These are phyloP conservation scores for Cephonodes hylas DNA, from an alignment of 2,888 invertebrate genomes.

Conservation along the genomic window DNA sequence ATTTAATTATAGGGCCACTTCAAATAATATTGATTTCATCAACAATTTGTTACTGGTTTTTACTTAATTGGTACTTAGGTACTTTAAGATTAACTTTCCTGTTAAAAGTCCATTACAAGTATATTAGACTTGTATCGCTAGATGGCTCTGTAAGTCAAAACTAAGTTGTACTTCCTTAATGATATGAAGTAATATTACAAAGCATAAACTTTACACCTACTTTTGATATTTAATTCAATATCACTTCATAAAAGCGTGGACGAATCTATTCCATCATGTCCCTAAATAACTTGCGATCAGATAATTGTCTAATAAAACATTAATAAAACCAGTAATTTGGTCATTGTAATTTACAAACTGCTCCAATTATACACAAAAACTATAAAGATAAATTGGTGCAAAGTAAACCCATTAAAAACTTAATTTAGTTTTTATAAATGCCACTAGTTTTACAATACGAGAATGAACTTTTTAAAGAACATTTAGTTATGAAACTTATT, in stretches of 20 bases:
- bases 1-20: too few relatives aligned
- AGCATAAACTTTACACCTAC: background rate
- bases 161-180: background rate
- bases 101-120: too few relatives aligned
- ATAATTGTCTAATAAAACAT: background rate
- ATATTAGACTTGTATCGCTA: too few relatives aligned
- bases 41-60: too few relatives aligned
- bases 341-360: constrained; percentile 4
- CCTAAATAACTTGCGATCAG: background rate
- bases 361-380: background rate
- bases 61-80: too few relatives aligned
- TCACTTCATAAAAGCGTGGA: background rate
- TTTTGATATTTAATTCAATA: background rate
- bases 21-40: too few relatives aligned
- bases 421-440: constrained; percentile 4
- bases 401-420: background rate
- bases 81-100: too few relatives aligned
- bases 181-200: background rate
- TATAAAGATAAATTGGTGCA: background rate
- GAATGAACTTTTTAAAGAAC: background rate
- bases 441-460: background rate
- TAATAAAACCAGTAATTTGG: background rate
- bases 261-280: background rate
- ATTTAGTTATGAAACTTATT: too few relatives aligned
- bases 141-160: background rate